Evolutionary conservation across 1,140 invertebrate genomes (phyloP), one percentile per base, ranked within the genome.

Genomic region (Scaptomyza pallida): DNA sequence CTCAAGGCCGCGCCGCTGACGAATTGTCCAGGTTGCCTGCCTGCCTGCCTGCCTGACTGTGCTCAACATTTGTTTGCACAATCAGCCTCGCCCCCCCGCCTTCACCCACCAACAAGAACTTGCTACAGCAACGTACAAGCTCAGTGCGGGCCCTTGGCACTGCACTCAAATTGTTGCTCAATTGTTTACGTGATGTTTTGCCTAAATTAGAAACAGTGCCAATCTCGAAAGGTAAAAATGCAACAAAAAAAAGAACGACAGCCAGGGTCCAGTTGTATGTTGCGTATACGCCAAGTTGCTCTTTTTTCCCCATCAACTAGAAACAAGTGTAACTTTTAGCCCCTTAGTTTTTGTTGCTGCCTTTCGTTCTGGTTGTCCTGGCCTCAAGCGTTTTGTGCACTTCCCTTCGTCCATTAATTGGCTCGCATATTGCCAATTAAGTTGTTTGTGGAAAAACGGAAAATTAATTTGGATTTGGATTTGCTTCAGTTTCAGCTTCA

Each of bases 111-210:
- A 26, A 23, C 54, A 50, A 5, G 3, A 12, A 12, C 35, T 8
- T 2, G 10, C n/a, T 43, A 15, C 12, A 21, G 48, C 41, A n/a
- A 26, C 23, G n/a, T n/a, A n/a, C n/a, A 5, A 26, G 1, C 26
- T 2, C 26, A 9, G 26, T 26, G 26, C 45, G 8, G 8, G 16
- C 41, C 19, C 37, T 9, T 3, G 13, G 26, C 52, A 19, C 12
- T 16, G 48, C 30, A n/a, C 21, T 55, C 43, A 45, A 73, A 63
- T 63, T 71, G 81, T 72, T 86, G 82, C 82, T 78, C 81, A 88
- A 86, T 86, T 86, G 81, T 88, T 86, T 86, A 86, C 81, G 81
- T 86, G 81, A 81, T 81, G 77, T 86, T 86, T 86, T 50, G 74
- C 56, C 72, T 73, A 85, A 85, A 85, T 85, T 72, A 77, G 69